phyloP scores from a whole-genome alignment of 2,113 vertebrate species.

The Centrocercus urophasianus region DNA sequence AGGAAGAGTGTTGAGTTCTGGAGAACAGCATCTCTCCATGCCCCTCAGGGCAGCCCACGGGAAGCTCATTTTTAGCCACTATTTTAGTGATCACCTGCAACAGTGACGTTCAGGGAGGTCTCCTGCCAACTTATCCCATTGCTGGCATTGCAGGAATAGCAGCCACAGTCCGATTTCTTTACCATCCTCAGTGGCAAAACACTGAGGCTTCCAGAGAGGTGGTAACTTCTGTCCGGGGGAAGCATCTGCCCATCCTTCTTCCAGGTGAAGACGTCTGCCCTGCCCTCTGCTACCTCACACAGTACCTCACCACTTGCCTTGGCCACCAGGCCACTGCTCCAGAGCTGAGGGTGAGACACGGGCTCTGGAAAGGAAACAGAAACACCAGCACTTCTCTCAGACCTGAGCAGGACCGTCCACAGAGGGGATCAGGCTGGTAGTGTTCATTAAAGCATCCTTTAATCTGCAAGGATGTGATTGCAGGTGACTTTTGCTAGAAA shows the following conservation, averaged over 20 bases:
- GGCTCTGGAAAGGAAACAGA: constrained; percentile 11
- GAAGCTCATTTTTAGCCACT: background rate
- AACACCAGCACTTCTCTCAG: background rate
- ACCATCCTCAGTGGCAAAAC: background rate
- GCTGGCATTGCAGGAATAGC: constrained; percentile 60
- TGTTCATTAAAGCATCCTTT: background rate
- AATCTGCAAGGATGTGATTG: accelerated
- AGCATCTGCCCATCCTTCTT: constrained; percentile 38
- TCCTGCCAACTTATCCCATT: constrained; percentile 38
- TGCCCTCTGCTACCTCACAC: constrained; percentile 12
- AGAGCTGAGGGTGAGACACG: background rate
- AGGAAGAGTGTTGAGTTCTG: background rate
- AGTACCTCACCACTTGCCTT: background rate
- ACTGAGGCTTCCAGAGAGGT: background rate
- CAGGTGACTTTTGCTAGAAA: background rate
- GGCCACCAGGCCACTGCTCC: background rate
- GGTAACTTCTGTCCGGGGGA: background rate
- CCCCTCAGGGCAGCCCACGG: background rate
- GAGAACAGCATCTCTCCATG: background rate
- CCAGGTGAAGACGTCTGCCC: constrained; percentile 30
- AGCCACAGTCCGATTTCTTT: background rate
- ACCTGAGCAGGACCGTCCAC: accelerated
- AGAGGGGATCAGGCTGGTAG: accelerated
- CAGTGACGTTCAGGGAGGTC: background rate
- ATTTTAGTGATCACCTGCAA: constrained; percentile 10